Base-by-base conservation (phyloP, 2,888 invertebrate genomes). In the Pammene fasciana region DNA sequence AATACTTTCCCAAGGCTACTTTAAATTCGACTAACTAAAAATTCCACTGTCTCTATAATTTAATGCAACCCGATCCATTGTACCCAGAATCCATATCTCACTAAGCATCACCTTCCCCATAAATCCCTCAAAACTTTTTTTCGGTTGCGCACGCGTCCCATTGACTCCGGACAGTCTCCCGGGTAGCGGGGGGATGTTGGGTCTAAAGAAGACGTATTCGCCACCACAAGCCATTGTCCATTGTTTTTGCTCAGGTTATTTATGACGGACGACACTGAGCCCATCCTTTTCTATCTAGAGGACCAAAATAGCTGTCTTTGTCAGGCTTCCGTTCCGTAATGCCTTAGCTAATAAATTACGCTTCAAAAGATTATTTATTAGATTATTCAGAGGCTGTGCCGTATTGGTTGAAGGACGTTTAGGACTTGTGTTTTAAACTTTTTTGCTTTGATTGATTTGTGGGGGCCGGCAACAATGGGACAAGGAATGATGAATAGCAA, bases 211-310 rank as follows among this genome's bases (percentile, higher is more conserved):
- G 92, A 91, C 91, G 88, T 91, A 90, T 89, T 90, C 88, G 77
- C 77, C 83, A 87, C 89, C 86, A 84, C 88, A 82, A 89, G 85
- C 92, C 90, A 92, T 92, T 92, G 92, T 92, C 91, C 92, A 92
- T 92, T 92, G 92, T 92, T 92, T 92, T 92, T 92, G 89, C 87
- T 82, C 82, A 82, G 83, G 88, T 92, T 90, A 92, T 92, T 92
- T 92, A 92, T 92, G 92, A 92, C 88, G 85, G 84, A 88, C 88
- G 87, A 86, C 86, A 84, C 76, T 82, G 72, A 74, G 64, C 73
- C 82, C 81, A 68, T 88, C 90, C 78, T 82, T 72, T 77, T 90
- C 85, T 72, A 72, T 76, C 87, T 62, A 54, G 66, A 34, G 52
- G 65, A 36, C 56, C 64, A 73, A 64, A 57, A 59, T 57, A 55